Conservation (phyloP, 2,113 vertebrate species). For the Neofelis nebulosa region DNA sequence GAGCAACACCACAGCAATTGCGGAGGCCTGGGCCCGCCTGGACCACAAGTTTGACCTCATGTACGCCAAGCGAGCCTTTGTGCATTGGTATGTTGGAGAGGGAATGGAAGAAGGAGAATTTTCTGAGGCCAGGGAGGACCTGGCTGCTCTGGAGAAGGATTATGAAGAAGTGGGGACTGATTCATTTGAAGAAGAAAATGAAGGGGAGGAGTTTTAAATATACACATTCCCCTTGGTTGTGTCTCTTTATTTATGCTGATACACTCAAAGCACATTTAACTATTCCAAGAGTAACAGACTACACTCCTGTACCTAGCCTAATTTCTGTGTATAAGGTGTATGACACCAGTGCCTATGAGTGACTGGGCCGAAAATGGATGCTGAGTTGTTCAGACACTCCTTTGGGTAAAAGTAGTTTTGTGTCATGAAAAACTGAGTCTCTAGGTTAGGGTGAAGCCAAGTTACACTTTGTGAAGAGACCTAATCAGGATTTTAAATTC, state of each 20-base stretch:
- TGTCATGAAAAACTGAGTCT: neutral
- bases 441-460: neutral
- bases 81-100: slow-evolving; percentile 90
- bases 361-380: neutral
- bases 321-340: neutral
- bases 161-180: slow-evolving; percentile 90
- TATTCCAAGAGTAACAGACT: neutral
- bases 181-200: slow-evolving; percentile 87
- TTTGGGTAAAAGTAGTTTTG: neutral
- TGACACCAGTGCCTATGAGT: neutral
- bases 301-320: neutral
- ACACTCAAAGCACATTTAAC: neutral
- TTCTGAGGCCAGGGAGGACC: slow-evolving; percentile 87
- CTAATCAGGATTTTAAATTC: neutral
- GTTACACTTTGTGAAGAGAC: neutral
- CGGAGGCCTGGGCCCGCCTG: slow-evolving; percentile 87
- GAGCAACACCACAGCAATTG: slow-evolving; percentile 89
- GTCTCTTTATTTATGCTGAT: neutral
- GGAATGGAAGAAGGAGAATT: slow-evolving; percentile 91
- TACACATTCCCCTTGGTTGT: slow-evolving; percentile 31
- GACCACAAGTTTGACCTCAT: slow-evolving; percentile 90
- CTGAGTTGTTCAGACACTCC: neutral
- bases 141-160: slow-evolving; percentile 90
- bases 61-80: slow-evolving; percentile 89
- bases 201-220: slow-evolving; percentile 84